A percentile compares a stretch with the other conserved stretches of the same genome.
phyloP scores from a whole-genome alignment of 2,113 vertebrate genomes.

The Larimichthys polyactis region DNA sequence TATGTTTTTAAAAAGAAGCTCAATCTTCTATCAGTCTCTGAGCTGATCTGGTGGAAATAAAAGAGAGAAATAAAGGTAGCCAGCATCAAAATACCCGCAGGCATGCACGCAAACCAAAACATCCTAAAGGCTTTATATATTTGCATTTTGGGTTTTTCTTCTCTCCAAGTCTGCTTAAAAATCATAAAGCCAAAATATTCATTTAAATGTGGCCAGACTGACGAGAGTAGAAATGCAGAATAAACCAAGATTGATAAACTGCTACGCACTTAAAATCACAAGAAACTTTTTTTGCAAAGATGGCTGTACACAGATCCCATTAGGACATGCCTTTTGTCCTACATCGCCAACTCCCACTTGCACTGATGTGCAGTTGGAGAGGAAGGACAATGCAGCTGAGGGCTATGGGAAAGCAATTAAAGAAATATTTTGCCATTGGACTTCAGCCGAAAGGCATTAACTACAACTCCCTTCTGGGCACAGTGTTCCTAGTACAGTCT shows the following conservation, averaged over 20 bases:
- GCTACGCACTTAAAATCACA: background rate
- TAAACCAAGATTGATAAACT: background rate
- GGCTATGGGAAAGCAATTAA: constrained; percentile 73
- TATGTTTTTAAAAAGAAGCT: constrained; percentile 26
- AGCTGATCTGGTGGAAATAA: background rate
- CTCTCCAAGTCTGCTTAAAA: background rate
- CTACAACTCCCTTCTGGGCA: constrained; percentile 56
- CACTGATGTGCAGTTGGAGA: constrained; percentile 35
- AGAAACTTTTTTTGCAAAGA: constrained; percentile 3
- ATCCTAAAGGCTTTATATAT: background rate
- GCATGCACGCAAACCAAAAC: background rate
- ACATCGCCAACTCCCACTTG: constrained; percentile 26
- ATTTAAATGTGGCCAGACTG: background rate
- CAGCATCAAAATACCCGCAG: background rate
- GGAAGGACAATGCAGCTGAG: constrained; percentile 41
- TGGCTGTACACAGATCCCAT: constrained; percentile 3
- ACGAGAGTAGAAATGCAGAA: background rate
- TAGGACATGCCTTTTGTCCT: constrained; percentile 29
- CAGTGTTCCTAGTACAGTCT: constrained; percentile 43
- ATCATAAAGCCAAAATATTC: background rate
- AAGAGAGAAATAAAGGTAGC: constrained; percentile 8
- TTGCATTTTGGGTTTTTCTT: background rate
- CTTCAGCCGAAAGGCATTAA: constrained; percentile 55
- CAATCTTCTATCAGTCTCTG: constrained; percentile 23
- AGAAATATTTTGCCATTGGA: constrained; percentile 60